Conservation (phyloP, 2,888 invertebrate genomes). For the Orthosia cruda region DNA sequence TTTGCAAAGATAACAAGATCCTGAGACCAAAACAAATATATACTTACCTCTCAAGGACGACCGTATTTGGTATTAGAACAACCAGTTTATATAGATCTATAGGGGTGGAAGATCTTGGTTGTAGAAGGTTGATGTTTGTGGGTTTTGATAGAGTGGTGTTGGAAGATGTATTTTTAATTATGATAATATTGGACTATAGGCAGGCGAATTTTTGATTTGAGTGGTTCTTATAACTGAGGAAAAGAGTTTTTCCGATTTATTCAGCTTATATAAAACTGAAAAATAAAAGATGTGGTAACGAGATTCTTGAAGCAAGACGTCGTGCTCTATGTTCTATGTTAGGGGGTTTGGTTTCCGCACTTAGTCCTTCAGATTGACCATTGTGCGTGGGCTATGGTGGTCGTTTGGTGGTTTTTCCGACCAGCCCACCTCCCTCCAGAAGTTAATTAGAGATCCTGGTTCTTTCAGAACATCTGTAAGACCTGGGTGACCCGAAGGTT, state of each 20-base stretch:
- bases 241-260: neutral
- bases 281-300: neutral
- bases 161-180: conserved; percentile 34
- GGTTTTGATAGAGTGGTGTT: conserved; percentile 1
- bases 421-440: too few relatives aligned
- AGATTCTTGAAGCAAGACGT: neutral
- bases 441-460: too few relatives aligned
- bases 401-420: too few relatives aligned
- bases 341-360: too few relatives aligned
- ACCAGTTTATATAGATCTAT: conserved; percentile 44
- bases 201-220: conserved; percentile 32
- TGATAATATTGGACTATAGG: conserved; percentile 27
- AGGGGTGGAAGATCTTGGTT: neutral
- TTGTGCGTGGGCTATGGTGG: too few relatives aligned
- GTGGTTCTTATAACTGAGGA: neutral
- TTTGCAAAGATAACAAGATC: conserved; percentile 88
- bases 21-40: conserved; percentile 88
- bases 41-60: conserved; percentile 84
- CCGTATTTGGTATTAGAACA: conserved; percentile 70
- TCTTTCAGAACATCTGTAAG: too few relatives aligned
- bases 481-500: too few relatives aligned
- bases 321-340: too few relatives aligned
- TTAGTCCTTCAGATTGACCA: too few relatives aligned
- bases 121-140: neutral
- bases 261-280: too few relatives aligned